phyloP scores from a whole-genome alignment of 2,797 vertebrate genomes.

The Amblyopsis hoosieri region DNA sequence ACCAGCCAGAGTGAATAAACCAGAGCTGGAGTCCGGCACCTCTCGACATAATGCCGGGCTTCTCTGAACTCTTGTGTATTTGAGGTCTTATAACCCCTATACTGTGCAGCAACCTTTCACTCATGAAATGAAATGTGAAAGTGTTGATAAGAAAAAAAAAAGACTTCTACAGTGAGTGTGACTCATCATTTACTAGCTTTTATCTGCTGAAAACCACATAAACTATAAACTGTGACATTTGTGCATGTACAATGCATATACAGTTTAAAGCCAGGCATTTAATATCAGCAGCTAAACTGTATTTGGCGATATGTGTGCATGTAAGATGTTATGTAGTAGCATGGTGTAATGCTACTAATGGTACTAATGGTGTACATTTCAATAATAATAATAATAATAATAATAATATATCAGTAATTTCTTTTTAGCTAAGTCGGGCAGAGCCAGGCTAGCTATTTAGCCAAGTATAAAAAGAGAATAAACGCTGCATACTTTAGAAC shows the following conservation, averaged over 20 bases:
- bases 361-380: too few species aligned
- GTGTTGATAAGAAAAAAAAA: slow-evolving; percentile 53
- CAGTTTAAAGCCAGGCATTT: too few species aligned
- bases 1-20: slow-evolving; percentile 42
- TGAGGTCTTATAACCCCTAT: slow-evolving; percentile 49
- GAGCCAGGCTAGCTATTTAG: too few species aligned
- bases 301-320: too few species aligned
- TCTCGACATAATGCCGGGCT: slow-evolving; percentile 39
- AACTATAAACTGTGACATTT: slow-evolving; percentile 21
- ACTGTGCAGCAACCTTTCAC: slow-evolving; percentile 41
- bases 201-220: slow-evolving; percentile 12
- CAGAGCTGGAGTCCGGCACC: slow-evolving; percentile 28
- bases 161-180: slow-evolving; percentile 2
- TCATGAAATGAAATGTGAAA: slow-evolving; percentile 47
- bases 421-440: too few species aligned
- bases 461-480: too few species aligned
- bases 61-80: slow-evolving; percentile 48
- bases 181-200: slow-evolving; percentile 18
- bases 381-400: too few species aligned
- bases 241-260: slow-evolving; percentile 2
- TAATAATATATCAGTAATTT: too few species aligned
- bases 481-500: too few species aligned
- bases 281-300: too few species aligned
- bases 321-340: too few species aligned
- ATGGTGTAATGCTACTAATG: too few species aligned